Conservation (phyloP, 1,140 invertebrate genomes). For the Neocloeon triangulifer region DNA sequence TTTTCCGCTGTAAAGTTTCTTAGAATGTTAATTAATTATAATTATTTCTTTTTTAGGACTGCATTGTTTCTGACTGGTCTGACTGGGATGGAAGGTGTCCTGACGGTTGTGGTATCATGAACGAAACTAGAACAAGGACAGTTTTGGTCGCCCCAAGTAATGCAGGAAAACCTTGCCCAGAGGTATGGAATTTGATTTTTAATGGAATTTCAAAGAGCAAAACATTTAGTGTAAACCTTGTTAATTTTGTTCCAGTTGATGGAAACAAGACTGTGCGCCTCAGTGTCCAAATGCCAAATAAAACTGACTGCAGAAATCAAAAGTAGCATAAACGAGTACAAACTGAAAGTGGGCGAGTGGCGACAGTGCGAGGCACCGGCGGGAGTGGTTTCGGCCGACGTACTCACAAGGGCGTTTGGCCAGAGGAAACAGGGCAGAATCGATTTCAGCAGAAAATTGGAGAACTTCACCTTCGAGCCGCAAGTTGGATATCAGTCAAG, state of each 20-base stretch:
- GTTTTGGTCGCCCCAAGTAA: conserved; percentile 14
- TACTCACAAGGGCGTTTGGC: conserved; percentile 6
- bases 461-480: conserved; percentile 13
- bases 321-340: conserved; percentile 7
- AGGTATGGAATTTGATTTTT: conserved; percentile 8
- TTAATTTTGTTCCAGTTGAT: conserved; percentile 4
- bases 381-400: conserved; percentile 7
- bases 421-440: conserved; percentile 1
- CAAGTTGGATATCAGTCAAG: conserved; percentile 17
- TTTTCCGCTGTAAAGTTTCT: background rate
- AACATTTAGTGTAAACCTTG: background rate
- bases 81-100: background rate
- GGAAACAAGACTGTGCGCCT: conserved; percentile 5
- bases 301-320: background rate
- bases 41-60: background rate
- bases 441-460: background rate
- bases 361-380: conserved; percentile 11
- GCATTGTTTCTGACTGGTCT: background rate
- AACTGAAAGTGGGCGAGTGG: conserved; percentile 14
- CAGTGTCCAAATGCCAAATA: background rate
- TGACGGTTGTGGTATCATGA: background rate
- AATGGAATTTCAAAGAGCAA: background rate
- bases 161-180: conserved; percentile 14
- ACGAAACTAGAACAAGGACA: conserved; percentile 6
- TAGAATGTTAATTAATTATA: background rate